Conservation (phyloP, 2,888 invertebrate genomes). For the Malthinus seriepunctatus region DNA sequence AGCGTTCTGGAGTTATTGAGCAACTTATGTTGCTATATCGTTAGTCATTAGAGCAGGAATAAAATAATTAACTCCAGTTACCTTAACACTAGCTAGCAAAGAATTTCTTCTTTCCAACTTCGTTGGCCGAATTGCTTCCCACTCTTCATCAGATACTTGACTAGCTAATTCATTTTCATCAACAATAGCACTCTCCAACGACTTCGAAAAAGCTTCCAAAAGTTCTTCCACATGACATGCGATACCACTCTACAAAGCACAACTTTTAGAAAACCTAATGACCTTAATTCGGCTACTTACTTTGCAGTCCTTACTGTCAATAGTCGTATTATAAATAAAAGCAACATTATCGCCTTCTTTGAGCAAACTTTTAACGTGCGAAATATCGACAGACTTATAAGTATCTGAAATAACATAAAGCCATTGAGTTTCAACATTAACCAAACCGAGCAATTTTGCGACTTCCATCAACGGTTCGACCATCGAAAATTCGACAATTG, state of each 20-base stretch:
- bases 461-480: slow-evolving; percentile 69
- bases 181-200: slow-evolving; percentile 68
- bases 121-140: slow-evolving; percentile 76
- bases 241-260: slow-evolving; percentile 61
- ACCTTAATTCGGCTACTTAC: slow-evolving; percentile 49
- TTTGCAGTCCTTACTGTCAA: slow-evolving; percentile 57
- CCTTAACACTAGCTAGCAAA: slow-evolving; percentile 70
- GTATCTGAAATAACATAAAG: slow-evolving; percentile 75
- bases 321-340: slow-evolving; percentile 72
- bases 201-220: slow-evolving; percentile 66
- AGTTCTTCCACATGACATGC: slow-evolving; percentile 72
- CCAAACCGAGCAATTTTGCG: slow-evolving; percentile 68
- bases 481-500: slow-evolving; percentile 64
- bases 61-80: slow-evolving; percentile 49
- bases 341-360: slow-evolving; percentile 82
- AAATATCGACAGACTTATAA: slow-evolving; percentile 57
- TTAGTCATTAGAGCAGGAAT: too few relatives aligned
- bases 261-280: neutral
- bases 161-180: slow-evolving; percentile 74
- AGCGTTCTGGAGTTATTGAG: neutral
- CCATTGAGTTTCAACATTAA: slow-evolving; percentile 78
- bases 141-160: slow-evolving; percentile 82
- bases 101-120: slow-evolving; percentile 68
- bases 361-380: slow-evolving; percentile 61
- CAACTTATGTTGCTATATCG: too few relatives aligned